Conservation (phyloP, 2,113 vertebrate species). For the Aphelocoma coerulescens region DNA sequence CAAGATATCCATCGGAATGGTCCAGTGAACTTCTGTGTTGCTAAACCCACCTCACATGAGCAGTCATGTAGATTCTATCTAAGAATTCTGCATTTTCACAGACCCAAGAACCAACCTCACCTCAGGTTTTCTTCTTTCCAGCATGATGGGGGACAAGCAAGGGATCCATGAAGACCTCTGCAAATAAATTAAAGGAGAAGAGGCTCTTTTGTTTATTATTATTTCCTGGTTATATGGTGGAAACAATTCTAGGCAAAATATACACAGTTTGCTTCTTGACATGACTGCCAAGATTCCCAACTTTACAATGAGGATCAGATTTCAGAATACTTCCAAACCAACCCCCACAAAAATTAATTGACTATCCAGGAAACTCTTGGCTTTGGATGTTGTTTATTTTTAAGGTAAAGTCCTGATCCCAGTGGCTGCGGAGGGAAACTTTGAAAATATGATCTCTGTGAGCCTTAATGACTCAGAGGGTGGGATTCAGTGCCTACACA, state of each 20-base stretch:
- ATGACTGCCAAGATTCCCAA: slow-evolving; percentile 35
- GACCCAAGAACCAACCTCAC: not conserved
- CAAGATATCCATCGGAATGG: not conserved
- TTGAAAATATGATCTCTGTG: not conserved
- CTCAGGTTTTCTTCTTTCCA: not conserved
- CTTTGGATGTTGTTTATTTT: slow-evolving; percentile 28
- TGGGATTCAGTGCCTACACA: slow-evolving; percentile 13
- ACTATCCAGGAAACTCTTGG: slow-evolving; percentile 41
- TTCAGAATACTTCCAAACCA: slow-evolving; percentile 35
- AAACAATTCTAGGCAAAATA: slow-evolving; percentile 35
- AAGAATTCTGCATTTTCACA: not conserved
- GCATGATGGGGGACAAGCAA: not conserved
- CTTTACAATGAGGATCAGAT: not conserved
- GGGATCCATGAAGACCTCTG: not conserved
- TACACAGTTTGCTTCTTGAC: slow-evolving; percentile 10
- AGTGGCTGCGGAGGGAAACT: not conserved
- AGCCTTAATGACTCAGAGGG: slow-evolving; percentile 6
- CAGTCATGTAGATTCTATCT: not conserved
- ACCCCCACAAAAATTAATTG: slow-evolving; percentile 35
- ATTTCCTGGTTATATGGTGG: not conserved
- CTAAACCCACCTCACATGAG: not conserved
- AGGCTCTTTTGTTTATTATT: not conserved
- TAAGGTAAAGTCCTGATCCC: slow-evolving; percentile 21
- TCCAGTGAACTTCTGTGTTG: not conserved
- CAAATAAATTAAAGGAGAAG: not conserved